A percentile compares a stretch with the other conserved stretches of the same genome.
phyloP scores from a whole-genome alignment of 2,113 vertebrate genomes.

The Hyaena hyaena region DNA sequence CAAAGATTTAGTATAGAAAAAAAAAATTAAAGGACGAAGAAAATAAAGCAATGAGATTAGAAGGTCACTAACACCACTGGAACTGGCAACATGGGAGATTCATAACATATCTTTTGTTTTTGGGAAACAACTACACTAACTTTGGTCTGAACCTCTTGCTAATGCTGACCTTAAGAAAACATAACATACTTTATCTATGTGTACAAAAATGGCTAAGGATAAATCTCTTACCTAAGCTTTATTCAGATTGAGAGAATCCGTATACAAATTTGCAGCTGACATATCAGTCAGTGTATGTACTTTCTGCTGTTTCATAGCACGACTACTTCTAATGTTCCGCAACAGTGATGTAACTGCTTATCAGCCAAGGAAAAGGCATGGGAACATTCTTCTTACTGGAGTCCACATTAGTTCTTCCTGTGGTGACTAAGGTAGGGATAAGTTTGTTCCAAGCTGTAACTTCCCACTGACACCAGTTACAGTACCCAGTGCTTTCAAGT shows the following conservation, averaged over 20 bases:
- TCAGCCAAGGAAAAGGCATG: neutral
- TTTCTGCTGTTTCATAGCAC: neutral
- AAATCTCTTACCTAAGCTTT: neutral
- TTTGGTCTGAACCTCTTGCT: conserved; percentile 53
- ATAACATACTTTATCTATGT: neutral
- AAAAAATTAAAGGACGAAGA: conserved; percentile 29
- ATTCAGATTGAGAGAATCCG: neutral
- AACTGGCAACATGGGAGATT: neutral
- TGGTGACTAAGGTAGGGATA: neutral
- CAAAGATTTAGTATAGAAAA: conserved; percentile 33
- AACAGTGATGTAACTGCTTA: neutral
- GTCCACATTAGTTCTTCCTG: neutral
- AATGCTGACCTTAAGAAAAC: neutral
- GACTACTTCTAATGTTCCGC: neutral
- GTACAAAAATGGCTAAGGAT: neutral
- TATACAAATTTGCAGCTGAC: neutral
- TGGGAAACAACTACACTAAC: neutral
- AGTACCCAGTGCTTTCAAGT: neutral
- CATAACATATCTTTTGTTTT: conserved; percentile 24
- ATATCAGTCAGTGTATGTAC: neutral
- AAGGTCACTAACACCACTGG: conserved; percentile 26
- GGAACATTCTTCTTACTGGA: neutral
- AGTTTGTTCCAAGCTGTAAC: neutral
- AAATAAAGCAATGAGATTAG: conserved; percentile 58
- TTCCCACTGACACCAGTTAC: neutral